Evolutionary conservation across 1,140 invertebrate genomes (phyloP), one percentile per base, ranked within the genome.

Genomic region (Oncopeltus fasciatus): DNA sequence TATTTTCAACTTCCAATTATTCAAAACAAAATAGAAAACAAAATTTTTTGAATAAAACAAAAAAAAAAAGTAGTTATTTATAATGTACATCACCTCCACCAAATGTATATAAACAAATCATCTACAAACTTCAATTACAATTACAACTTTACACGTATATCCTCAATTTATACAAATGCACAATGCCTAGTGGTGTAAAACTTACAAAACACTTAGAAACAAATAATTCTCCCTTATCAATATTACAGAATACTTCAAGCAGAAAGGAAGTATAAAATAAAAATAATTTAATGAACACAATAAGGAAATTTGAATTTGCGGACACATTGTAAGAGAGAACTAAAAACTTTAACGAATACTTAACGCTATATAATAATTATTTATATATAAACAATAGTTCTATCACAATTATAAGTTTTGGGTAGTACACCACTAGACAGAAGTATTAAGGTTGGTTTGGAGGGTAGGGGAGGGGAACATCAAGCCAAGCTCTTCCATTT

Each of bases 51-150:
- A 57, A 57, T 62, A 16, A 57, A 57, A 20, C 38, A 57, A 56
- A 57, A 57, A 57, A 38, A 62, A 28, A 24, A 53, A 24, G 49
- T 20, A 33, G 59, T 51, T 61, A 61, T 61, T 61, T 61, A 61
- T 61, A 61, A 61, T 61, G n/a, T 61, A 62, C 51, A 62, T 43
- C 51, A 62, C 61, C 61, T 62, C 61, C 61, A 62, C 61, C 61
- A 57, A 62, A 62, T 57, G 29, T 62, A 53, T 53, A 62, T 57
- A 44, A 62, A 62, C 61, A 57, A 62, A 62, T 62, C 60, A 62
- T 62, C 61, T 62, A 62, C 61, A 62, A 62, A 61, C 27, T 49
- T 61, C 29, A 49, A 61, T 61, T 61, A 61, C 43, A 47, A 49
- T 60, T 61, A 61, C 59, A 61, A 51, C 47, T 61, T 47, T 61